These are phyloP conservation scores for Tringa solitaria DNA, from an alignment of 2,113 vertebrate species.

Conservation along the genomic window DNA sequence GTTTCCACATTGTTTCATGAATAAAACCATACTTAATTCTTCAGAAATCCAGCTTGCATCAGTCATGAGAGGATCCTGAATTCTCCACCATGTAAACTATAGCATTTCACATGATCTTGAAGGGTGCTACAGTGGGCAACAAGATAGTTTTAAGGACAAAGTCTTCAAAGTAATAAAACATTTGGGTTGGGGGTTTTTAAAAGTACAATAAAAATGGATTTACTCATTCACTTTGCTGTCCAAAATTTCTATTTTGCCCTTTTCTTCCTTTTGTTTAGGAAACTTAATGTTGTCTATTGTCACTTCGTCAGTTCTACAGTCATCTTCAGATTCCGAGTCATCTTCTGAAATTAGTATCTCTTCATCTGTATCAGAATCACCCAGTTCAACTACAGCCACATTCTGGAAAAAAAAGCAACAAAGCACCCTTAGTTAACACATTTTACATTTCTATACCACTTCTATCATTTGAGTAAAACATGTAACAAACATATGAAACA, in stretches of 20 bases:
- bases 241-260: conserved; percentile 84
- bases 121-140: not conserved
- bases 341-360: conserved; percentile 55
- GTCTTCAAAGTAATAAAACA: not conserved
- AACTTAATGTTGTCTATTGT: conserved; percentile 83
- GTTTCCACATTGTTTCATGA: not conserved
- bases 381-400: conserved; percentile 86
- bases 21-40: not conserved
- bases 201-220: not conserved
- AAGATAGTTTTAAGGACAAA: not conserved
- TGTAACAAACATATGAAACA: not conserved
- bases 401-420: conserved; percentile 70
- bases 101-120: not conserved
- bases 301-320: conserved; percentile 61
- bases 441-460: not conserved
- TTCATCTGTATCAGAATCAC: conserved; percentile 73
- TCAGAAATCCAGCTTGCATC: not conserved
- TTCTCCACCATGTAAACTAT: not conserved
- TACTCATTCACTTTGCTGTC: conserved; percentile 54
- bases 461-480: not conserved
- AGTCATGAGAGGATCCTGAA: not conserved
- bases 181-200: no score
- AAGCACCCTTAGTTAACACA: not conserved
- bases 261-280: conserved; percentile 73
- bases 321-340: conserved; percentile 72